Evolutionary conservation across 2,888 invertebrate genomes (phyloP).

Genomic region (Beris chalybata): DNA sequence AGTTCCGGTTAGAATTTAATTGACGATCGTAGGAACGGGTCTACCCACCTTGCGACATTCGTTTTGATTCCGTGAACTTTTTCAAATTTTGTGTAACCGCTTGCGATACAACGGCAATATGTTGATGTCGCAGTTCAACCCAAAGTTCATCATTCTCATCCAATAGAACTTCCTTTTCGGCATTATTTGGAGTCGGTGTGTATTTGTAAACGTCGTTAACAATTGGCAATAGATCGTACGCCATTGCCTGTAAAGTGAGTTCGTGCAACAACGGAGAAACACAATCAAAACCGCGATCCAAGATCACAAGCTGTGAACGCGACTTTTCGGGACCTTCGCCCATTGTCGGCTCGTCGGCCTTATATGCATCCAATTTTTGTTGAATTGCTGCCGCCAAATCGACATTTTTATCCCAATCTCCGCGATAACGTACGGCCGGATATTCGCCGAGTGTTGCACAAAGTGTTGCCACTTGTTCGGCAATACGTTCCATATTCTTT

Average conservation of each 20-base stretch:
- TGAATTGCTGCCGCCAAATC: conserved; percentile 97
- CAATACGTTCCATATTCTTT: conserved; percentile 94
- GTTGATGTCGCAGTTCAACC: conserved; percentile 97
- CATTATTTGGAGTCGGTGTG: conserved; percentile 82
- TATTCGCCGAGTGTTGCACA: conserved; percentile 99
- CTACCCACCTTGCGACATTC: conserved; percentile 72
- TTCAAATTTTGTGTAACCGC: conserved; percentile 97
- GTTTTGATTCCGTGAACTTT: conserved; percentile 92
- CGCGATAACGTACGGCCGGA: conserved; percentile 89
- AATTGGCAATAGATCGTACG: conserved; percentile 95
- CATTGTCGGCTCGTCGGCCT: conserved; percentile 99
- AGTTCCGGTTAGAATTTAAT: too few species aligned
- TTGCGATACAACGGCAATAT: conserved; percentile 98
- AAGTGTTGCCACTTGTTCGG: conserved; percentile 99
- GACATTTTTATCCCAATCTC: conserved; percentile 97
- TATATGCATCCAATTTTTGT: conserved; percentile 98
- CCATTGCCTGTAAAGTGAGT: conserved; percentile 98
- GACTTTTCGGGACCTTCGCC: conserved; percentile 98
- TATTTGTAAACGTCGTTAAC: conserved; percentile 99
- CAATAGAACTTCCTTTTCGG: conserved; percentile 89
- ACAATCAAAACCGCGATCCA: conserved; percentile 98
- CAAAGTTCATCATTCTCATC: conserved; percentile 99
- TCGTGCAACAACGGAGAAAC: conserved; percentile 97
- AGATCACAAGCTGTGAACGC: conserved; percentile 90
- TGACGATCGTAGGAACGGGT: too few species aligned